Base-by-base conservation (phyloP, 1,140 invertebrate genomes). In the Thalassaphorura encarpata region DNA sequence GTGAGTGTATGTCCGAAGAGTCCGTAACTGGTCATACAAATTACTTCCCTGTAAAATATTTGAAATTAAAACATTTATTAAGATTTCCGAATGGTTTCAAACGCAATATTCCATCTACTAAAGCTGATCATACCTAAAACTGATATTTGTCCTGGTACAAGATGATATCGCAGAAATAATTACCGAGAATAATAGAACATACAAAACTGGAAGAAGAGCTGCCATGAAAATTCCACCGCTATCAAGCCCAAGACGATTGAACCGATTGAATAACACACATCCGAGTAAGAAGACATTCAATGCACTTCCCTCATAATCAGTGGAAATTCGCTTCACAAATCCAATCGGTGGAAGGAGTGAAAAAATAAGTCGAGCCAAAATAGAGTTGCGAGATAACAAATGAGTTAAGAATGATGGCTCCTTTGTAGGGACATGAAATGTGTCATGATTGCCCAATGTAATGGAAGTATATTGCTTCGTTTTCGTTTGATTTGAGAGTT, bases 1-100 rank as follows among this genome's bases (percentile, higher is more conserved):
- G 73, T 73, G 2, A 76, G 56, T 19, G 75, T 58, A 59, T 75
- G 72, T n/a, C 74, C 74, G 65, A 73, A 76, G 3, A 76, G 60
- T 18, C 69, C 69, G 62, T 77, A 76, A 5, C 74, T 73, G 19
- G 75, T 58, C n/a, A 76, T 57, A 19, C 69, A 69, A 15, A 71
- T 21, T 21, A 72, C 66, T 66, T 76, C 69, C 15, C 60, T 64
- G 56, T 69, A 69, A 46, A n/a, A 57, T 67, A 43, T n/a, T n/a
- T n/a, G 11, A 49, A 23, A 49, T 8, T 15, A 16, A 8, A 28
- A 26, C 8, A 49, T 26, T 13, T 16, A 36, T 36, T n/a, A n/a
- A n/a, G n/a, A n/a, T n/a, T n/a, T n/a, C n/a, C n/a, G n/a, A n/a
- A n/a, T n/a, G n/a, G n/a, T n/a, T n/a, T n/a, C n/a, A n/a, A 39